A percentile compares a stretch with the other conserved stretches of the same genome.
These are phyloP conservation scores for Fulmarus glacialis DNA, from an alignment of 2,113 vertebrate genomes.

Conservation along the genomic window DNA sequence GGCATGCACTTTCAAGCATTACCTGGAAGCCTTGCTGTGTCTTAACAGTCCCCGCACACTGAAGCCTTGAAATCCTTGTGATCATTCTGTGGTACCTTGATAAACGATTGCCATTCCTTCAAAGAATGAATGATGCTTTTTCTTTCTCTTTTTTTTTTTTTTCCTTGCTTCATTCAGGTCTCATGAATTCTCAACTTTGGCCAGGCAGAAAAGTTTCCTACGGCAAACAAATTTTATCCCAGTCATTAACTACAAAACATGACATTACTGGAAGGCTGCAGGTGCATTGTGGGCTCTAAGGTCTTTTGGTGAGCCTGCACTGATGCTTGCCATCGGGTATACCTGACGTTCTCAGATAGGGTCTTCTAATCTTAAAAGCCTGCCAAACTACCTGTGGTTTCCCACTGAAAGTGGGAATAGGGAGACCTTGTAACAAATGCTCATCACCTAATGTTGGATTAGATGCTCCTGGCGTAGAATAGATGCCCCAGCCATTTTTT, in stretches of 20 bases:
- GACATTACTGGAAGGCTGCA: neutral
- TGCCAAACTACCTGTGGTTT: neutral
- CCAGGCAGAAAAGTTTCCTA: neutral
- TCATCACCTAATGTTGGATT: neutral
- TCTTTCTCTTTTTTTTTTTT: neutral
- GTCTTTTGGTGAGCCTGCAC: neutral
- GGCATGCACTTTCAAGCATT: neutral
- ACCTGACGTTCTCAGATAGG: neutral
- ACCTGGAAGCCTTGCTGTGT: neutral
- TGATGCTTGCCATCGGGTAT: neutral
- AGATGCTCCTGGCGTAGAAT: neutral
- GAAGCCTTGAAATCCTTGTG: neutral
- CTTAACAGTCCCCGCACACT: neutral
- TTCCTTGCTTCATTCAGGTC: neutral
- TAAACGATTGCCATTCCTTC: neutral
- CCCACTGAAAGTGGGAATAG: neutral
- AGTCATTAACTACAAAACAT: neutral
- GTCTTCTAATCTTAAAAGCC: neutral
- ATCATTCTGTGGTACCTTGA: neutral
- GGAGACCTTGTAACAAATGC: neutral
- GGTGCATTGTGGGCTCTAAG: accelerated
- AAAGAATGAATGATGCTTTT: neutral
- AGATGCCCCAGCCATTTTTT: neutral
- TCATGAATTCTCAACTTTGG: neutral
- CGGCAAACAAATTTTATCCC: neutral